phyloP scores from a whole-genome alignment of 2,113 vertebrate species.

The Machaerirhynchus nigripectus region DNA sequence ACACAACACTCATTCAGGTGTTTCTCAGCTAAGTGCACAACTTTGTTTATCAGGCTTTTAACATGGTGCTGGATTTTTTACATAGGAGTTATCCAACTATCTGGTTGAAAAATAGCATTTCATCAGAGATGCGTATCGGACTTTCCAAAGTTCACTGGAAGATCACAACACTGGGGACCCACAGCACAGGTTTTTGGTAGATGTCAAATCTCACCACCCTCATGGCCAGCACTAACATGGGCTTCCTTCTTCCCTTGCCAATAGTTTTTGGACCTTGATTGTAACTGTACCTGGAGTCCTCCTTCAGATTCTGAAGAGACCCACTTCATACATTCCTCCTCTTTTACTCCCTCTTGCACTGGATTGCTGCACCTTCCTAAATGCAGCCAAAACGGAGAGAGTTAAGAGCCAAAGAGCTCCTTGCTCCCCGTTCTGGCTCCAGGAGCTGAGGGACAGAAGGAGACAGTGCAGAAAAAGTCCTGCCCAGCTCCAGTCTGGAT shows the following conservation, averaged over 20 bases:
- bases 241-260: background rate
- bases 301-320: background rate
- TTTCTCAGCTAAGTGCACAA: background rate
- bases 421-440: background rate
- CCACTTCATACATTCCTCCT: background rate
- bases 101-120: background rate
- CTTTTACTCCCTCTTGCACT: background rate
- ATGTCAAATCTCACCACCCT: background rate
- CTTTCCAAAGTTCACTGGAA: background rate
- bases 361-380: background rate
- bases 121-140: accelerated
- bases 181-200: background rate
- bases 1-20: background rate
- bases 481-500: background rate
- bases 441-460: background rate
- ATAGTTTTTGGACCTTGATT: background rate
- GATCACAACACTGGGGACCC: accelerated
- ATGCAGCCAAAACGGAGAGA: background rate
- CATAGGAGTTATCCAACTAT: background rate
- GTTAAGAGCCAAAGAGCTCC: background rate
- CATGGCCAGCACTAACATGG: accelerated
- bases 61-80: background rate
- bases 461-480: background rate
- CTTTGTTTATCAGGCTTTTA: background rate
- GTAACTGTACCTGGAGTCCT: background rate